A percentile compares a stretch with the other conserved stretches of the same genome.
These are phyloP conservation scores for Anolis apletophallus DNA, from an alignment of 2,797 vertebrate species.

Conservation along the genomic window DNA sequence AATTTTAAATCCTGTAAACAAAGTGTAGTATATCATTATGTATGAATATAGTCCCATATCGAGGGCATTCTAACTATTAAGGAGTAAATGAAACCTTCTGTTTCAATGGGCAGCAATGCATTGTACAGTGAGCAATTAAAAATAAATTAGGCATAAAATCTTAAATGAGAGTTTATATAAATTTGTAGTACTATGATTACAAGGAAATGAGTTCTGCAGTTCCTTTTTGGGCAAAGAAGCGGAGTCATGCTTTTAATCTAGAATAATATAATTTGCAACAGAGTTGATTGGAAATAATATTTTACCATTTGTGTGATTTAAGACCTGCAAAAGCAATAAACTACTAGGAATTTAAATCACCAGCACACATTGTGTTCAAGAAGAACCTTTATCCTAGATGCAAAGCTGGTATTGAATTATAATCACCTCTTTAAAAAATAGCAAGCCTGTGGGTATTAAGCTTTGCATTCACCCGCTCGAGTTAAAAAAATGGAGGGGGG, in stretches of 20 bases:
- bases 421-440: conserved; percentile 75
- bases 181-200: conserved; percentile 71
- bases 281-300: conserved; percentile 77
- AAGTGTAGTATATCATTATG: conserved; percentile 38
- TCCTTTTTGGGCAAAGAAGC: conserved; percentile 71
- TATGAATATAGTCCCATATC: not conserved
- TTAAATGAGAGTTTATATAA: conserved; percentile 67
- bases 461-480: conserved; percentile 70
- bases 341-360: conserved; percentile 77
- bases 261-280: conserved; percentile 79
- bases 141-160: conserved; percentile 65
- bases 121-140: conserved; percentile 65
- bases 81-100: conserved; percentile 63
- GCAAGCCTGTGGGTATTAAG: conserved; percentile 76
- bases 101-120: conserved; percentile 63
- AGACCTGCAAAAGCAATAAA: conserved; percentile 71
- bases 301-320: conserved; percentile 76
- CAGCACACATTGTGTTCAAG: conserved; percentile 78
- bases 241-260: conserved; percentile 72
- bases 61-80: conserved; percentile 40
- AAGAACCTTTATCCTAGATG: conserved; percentile 76
- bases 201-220: conserved; percentile 72
- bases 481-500: conserved; percentile 47
- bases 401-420: conserved; percentile 76
- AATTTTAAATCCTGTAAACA: conserved; percentile 24